Evolutionary conservation across 2,888 invertebrate genomes (phyloP), one percentile per base, ranked within the genome.

Genomic region (Mythimna impura): DNA sequence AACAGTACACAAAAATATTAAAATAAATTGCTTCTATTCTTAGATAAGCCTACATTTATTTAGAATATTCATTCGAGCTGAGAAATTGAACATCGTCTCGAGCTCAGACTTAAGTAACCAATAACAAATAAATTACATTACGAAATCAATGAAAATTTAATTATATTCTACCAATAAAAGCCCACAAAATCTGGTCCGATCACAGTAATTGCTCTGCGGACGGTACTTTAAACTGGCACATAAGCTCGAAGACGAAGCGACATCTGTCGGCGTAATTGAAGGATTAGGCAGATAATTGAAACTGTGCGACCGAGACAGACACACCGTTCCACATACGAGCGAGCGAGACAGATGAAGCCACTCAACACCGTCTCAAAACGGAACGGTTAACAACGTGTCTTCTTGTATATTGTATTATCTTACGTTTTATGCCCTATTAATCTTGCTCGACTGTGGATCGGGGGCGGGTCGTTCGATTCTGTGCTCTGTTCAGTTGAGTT

Each of bases 231-330:
- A 95, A 96, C 93, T 93, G 91, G 93, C 94, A 94, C 94, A 94
- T 95, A 95, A 95, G 95, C 95, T 93, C 93, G 93, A 95, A 95
- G 95, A 95, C 95, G 94, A 94, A 91, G 94, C 96, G 96, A 96
- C 96, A 96, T 96, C 96, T 96, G 96, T 96, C 96, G 95, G 91
- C 96, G 96, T 97, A 97, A 97, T 97, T 97, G 97, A 96, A 94
- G 97, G 97, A 97, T 97, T 97, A 97, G 96, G 94, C 93, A 97
- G 97, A 97, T 97, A 97, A 97, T 97, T 97, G 97, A 97, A 97
- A 97, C 94, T 90, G 95, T 91, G 91, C 88, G 91, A 94, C 89
- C 66, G 93, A 90, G 92, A 94, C 83, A 83, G 86, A 85, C 82
- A 81, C 83, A 91, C 87, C 74, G 75, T 71, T 74, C 66, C 80